Evolutionary conservation across 2,113 vertebrate genomes (phyloP).

Genomic region (Girardinichthys multiradiatus): DNA sequence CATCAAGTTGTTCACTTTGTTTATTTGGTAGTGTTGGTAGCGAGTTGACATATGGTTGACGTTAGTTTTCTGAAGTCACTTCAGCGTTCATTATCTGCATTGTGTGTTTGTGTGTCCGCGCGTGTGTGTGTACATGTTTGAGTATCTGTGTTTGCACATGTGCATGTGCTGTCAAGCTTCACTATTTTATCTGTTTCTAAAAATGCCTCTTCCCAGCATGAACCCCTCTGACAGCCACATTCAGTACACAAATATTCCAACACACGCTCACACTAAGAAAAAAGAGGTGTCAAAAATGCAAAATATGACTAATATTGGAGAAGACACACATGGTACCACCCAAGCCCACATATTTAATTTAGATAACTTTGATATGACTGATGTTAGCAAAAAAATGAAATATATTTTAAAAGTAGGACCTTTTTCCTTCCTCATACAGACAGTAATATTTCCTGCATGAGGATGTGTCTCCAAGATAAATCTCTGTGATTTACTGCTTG

Average conservation of each 20-base stretch:
- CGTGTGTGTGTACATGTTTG: not conserved
- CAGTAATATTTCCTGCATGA: constrained; percentile 17
- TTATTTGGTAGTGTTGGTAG: constrained; percentile 54
- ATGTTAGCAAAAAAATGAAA: constrained; percentile 22
- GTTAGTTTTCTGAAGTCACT: constrained; percentile 62
- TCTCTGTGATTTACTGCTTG: constrained; percentile 40
- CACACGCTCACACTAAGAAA: constrained; percentile 24
- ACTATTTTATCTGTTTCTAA: constrained; percentile 73
- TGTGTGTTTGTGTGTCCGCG: constrained; percentile 15
- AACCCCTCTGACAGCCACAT: constrained; percentile 62
- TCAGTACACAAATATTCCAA: constrained; percentile 26
- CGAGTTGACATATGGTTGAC: constrained; percentile 61
- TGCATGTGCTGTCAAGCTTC: constrained; percentile 64
- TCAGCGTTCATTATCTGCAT: constrained; percentile 71
- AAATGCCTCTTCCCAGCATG: constrained; percentile 65
- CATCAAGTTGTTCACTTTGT: constrained; percentile 58
- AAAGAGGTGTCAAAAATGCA: constrained; percentile 48
- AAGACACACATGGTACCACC: constrained; percentile 22
- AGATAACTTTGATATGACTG: constrained; percentile 42
- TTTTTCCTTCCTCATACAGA: constrained; percentile 6
- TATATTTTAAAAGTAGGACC: not conserved
- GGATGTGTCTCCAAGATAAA: constrained; percentile 39
- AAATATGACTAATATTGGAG: constrained; percentile 51
- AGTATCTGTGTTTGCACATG: constrained; percentile 14
- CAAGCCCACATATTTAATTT: constrained; percentile 24